phyloP scores from a whole-genome alignment of 1,140 invertebrate genomes.

The Zophobas morio region DNA sequence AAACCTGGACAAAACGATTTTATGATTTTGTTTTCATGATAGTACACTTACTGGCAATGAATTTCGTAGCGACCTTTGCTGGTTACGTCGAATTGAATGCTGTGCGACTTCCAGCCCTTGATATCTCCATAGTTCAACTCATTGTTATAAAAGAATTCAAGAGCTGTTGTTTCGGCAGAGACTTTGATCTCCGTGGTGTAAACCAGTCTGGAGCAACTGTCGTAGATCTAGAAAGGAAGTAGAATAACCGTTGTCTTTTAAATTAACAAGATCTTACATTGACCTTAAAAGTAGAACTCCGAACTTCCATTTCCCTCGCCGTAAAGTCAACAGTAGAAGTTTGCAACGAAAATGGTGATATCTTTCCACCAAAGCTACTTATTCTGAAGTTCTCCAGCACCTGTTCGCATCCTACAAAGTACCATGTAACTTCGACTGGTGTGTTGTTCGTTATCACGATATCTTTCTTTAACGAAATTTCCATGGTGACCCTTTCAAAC shows the following conservation, averaged over 20 bases:
- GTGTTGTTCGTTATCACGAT: slow-evolving; percentile 57
- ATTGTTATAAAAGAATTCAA: slow-evolving; percentile 23
- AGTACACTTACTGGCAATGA: slow-evolving; percentile 41
- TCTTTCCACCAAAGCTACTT: slow-evolving; percentile 37
- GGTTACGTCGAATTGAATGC: slow-evolving; percentile 37
- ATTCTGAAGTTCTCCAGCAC: slow-evolving; percentile 56
- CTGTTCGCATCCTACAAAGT: slow-evolving; percentile 40
- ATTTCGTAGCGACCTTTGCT: slow-evolving; percentile 51
- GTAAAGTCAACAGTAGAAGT: slow-evolving; percentile 7
- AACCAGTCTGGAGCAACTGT: not conserved
- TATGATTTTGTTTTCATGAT: not conserved
- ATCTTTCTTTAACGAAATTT: slow-evolving; percentile 48
- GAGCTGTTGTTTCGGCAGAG: slow-evolving; percentile 7
- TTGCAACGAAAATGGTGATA: slow-evolving; percentile 37
- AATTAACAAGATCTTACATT: slow-evolving; percentile 5
- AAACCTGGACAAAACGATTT: not conserved
- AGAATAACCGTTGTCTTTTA: not conserved
- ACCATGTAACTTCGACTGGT: slow-evolving; percentile 45
- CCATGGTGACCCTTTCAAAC: slow-evolving; percentile 60
- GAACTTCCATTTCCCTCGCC: slow-evolving; percentile 11
- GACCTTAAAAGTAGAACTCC: not conserved
- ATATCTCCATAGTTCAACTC: slow-evolving; percentile 53
- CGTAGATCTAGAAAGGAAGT: slow-evolving; percentile 1
- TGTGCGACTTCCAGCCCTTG: slow-evolving; percentile 51
- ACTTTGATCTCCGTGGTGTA: slow-evolving; percentile 2